Base-by-base conservation (phyloP, 2,797 vertebrate genomes). In the Chromobotia macracanthus region DNA sequence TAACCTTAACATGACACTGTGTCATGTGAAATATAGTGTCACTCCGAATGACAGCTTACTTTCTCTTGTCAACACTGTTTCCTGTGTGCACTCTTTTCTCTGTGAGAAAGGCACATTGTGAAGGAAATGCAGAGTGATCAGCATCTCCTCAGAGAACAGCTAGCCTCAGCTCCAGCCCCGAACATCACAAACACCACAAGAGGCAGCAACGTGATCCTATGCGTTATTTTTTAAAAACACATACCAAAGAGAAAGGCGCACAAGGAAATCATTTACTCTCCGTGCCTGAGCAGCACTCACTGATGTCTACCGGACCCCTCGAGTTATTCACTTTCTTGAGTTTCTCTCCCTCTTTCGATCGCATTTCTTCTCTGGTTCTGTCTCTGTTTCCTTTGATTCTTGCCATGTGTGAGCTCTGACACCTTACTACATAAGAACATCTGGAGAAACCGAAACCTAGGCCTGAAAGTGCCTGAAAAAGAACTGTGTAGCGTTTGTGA, bases 211-310 rank as follows among this genome's bases (percentile, higher is more conserved):
- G 23, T 60, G 76, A 85, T 87, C 82, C 79, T 80, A 75, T 21
- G 38, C 81, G 72, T 74, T 84, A 74, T 83, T 87, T 78, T 79
- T 38, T 13, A 76, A 79, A 68, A 79, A 77, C 58, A 79, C 83
- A 84, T 76, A 79, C 81, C 83, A 82, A 64, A 80, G 63, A 72
- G 61, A 35, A 82, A 65, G 48, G 41, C 75, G 81, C 82, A 86
- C 28, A 71, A 86, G 85, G 84, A 87, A 86, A 74, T 82, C 76
- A 85, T 87, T 86, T 85, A 82, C 80, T 86, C 80, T 72, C 28
- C 35, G 65, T 63, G 73, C 81, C 71, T 77, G 80, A 80, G 75
- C 70, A 64, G 65, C 67, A 77, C 76, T 70, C 78, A 78, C 28
- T 80, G 75, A 81, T 84, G 85, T 86, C 83, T 86, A 50, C 72